phyloP scores from a whole-genome alignment of 1,140 invertebrate species.

The Meloidogyne floridensis region DNA sequence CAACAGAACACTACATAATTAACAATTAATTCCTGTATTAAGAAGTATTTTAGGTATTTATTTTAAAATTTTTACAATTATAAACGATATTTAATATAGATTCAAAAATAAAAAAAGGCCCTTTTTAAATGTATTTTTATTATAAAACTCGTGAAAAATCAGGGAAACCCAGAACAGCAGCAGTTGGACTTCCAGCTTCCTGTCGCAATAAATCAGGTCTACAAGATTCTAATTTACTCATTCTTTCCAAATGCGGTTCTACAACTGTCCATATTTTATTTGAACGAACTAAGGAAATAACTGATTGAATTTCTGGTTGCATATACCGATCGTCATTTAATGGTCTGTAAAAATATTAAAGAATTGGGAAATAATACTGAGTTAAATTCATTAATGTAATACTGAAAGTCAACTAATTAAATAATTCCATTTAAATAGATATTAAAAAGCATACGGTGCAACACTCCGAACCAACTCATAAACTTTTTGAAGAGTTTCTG shows the following conservation, averaged over 20 bases:
- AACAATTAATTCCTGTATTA: too few relatives aligned
- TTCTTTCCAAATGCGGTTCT: conserved; percentile 49
- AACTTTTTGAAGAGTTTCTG: conserved; percentile 75
- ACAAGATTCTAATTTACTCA: conserved; percentile 51
- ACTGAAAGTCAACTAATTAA: too few relatives aligned
- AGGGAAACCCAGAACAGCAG: conserved; percentile 26
- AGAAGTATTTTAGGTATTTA: too few relatives aligned
- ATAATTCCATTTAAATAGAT: too few relatives aligned
- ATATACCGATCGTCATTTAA: conserved; percentile 62
- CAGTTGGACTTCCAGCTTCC: conserved; percentile 55
- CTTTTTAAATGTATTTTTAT: background rate
- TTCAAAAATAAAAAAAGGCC: too few relatives aligned
- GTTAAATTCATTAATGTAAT: too few relatives aligned
- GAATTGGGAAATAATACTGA: background rate
- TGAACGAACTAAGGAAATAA: conserved; percentile 57
- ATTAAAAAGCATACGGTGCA: conserved; percentile 49
- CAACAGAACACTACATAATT: too few relatives aligned
- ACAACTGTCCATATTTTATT: conserved; percentile 62
- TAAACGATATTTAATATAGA: too few relatives aligned
- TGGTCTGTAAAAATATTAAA: conserved; percentile 41
- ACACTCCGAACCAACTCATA: conserved; percentile 72
- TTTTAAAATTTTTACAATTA: too few relatives aligned
- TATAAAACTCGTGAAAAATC: conserved; percentile 38
- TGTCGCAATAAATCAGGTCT: conserved; percentile 56
- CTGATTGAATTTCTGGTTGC: conserved; percentile 62